Evolutionary conservation across 2,797 vertebrate genomes (phyloP), one percentile per base, ranked within the genome.

Genomic region (Lerista edwardsae): DNA sequence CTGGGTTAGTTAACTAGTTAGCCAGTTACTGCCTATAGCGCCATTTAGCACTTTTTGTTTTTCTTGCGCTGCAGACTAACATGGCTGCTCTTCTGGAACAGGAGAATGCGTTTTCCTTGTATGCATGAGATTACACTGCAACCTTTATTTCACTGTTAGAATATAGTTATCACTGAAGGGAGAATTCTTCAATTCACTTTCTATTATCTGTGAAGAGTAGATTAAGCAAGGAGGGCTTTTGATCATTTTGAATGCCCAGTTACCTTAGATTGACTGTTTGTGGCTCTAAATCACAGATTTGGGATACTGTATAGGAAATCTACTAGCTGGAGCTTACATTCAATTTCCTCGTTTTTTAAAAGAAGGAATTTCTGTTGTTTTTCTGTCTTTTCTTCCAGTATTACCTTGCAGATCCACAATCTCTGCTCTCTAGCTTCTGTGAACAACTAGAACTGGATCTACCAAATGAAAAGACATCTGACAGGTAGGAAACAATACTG

Each of bases 391-490:
- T 77, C 67, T 11, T 39, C 87, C 8, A 17, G 65, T 21, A 84
- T 39, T 3, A 75, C 79, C 76, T 19, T 59, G 14, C 15, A 79
- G 19, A 61, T 3, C 12, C 51, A 69, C 21, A 79, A 74, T 36
- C 55, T 62, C 77, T 64, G 11, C 59, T 78, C 64, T 7, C 19
- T 73, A 85, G 5, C 25, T 72, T n/a, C 76, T 76, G 72, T 47
- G n/a, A 55, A 29, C 12, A 84, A 80, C 3, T 55, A 79, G 59
- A 75, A 87, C 12, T 77, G 47, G 44, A 12, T 1, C 51, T 86
- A 83, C 82, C 69, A 84, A 86, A 86, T 74, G 85, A 88, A 81
- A 86, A 88, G 85, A 9, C 55, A 84, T 62, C 80, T 69, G 59
- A 87, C 44, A 25, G 80, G 77, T 75, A 6, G 31, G 67, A 81